Percentiles rank a stretch among this genome's conserved stretches.
Conservation (phyloP, 2,888 invertebrate species). For the Epistrophella euchroma region DNA sequence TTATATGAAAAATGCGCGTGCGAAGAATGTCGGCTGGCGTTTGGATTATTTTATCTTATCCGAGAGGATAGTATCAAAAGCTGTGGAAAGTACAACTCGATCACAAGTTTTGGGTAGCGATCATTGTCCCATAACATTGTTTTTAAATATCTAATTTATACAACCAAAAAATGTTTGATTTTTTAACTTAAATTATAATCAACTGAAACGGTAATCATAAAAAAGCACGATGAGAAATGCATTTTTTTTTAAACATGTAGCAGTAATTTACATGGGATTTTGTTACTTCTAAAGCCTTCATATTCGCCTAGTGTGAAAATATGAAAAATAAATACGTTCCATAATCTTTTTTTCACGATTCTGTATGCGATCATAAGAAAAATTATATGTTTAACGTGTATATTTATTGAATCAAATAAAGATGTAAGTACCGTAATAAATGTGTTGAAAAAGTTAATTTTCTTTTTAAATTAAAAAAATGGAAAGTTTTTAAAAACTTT, state of each 20-base stretch:
- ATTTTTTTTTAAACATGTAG: conserved; percentile 39
- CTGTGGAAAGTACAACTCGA: conserved; percentile 94
- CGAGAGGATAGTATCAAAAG: conserved; percentile 88
- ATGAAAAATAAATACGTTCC: conserved; percentile 15
- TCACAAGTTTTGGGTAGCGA: conserved; percentile 95
- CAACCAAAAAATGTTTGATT: background rate
- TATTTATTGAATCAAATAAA: conserved; percentile 22
- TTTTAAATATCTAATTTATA: conserved; percentile 85
- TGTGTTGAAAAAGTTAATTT: conserved; percentile 36
- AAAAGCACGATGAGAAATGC: background rate
- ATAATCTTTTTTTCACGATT: background rate
- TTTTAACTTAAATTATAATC: conserved; percentile 16
- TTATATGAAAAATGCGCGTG: conserved; percentile 93
- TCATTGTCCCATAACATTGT: conserved; percentile 96
- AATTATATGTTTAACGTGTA: conserved; percentile 6
- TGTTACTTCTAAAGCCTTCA: conserved; percentile 12
- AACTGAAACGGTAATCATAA: conserved; percentile 8
- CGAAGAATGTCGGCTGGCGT: conserved; percentile 98
- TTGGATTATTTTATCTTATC: conserved; percentile 98
- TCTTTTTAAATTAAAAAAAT: background rate
- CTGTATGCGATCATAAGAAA: background rate
- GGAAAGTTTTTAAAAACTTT: too few species aligned
- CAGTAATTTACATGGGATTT: conserved; percentile 54
- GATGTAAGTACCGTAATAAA: conserved; percentile 62
- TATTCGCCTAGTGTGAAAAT: conserved; percentile 6